Percentiles rank a stretch among this genome's conserved stretches.
phyloP scores from a whole-genome alignment of 1,140 invertebrate species.

The Microplitis demolitor region DNA sequence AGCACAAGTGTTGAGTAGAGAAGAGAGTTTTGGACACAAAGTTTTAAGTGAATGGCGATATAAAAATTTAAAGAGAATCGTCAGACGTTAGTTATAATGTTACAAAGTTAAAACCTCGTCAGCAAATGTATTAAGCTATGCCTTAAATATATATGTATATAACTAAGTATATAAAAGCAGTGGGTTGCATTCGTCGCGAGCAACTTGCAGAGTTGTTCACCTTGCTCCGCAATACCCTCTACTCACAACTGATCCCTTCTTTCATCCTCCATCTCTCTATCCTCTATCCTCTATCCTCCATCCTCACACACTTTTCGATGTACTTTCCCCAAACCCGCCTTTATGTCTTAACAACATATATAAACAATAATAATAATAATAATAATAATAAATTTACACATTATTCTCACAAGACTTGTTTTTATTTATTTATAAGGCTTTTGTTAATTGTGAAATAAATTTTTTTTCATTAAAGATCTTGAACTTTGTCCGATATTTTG shows the following conservation, averaged over 20 bases:
- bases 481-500: neutral
- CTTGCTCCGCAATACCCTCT: slow-evolving; percentile 44
- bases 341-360: neutral
- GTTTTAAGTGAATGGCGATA: too few relatives aligned
- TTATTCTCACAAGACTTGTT: neutral
- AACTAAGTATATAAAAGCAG: neutral
- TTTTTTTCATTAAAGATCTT: too few relatives aligned
- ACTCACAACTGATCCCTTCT: slow-evolving; percentile 4
- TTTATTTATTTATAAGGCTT: neutral
- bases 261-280: slow-evolving; percentile 34
- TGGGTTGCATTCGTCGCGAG: neutral
- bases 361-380: neutral
- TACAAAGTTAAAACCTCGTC: too few relatives aligned
- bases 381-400: too few relatives aligned
- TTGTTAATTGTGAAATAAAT: neutral
- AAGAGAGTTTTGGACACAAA: too few relatives aligned
- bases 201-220: slow-evolving; percentile 45
- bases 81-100: too few relatives aligned
- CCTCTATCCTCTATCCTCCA: slow-evolving; percentile 14
- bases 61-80: too few relatives aligned
- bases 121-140: too few relatives aligned
- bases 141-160: too few relatives aligned
- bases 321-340: neutral
- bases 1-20: too few relatives aligned
- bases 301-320: slow-evolving; percentile 1